Base-by-base conservation (phyloP, 2,888 invertebrate species). In the Megalurothrips usitatus region DNA sequence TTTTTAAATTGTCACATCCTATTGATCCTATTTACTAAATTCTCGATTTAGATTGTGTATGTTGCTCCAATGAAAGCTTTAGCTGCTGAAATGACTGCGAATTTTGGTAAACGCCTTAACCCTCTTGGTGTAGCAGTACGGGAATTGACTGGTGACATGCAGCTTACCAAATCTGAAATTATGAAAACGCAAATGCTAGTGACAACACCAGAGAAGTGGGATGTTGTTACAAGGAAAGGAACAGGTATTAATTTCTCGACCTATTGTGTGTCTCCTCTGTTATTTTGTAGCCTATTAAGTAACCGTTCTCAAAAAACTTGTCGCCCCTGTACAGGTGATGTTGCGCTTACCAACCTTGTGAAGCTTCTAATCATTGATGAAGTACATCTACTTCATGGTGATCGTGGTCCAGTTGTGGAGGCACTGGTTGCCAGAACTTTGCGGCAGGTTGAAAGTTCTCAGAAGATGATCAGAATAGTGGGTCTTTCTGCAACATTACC, bases 31-130 rank as follows among this genome's bases (percentile, higher is more conserved):
- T 63, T 82, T 26, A 34, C n/a, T 80, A 81, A 8, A 80, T 48
- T 78, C 9, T 81, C 79, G 79, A 83, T 88, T 28, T 86, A 96
- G 93, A 97, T 99, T 84, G 94, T 99, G 80, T 99, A 99, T 88
- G 95, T 99, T 84, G 99, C 99, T 0, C 99, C 99, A 1, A 99
- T 99, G 99, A 99, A 99, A 89, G 99, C 99, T 0, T 88, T 99
- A 75, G 99, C 99, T 0, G 94, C 98, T 0, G 99, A 99, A 90
- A 99, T 99, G 98, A 97, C 98, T 0, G 91, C 92, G 0, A 99
- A 95, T 87, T 99, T 99, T 87, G 92, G 94, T 8, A 93, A 92
- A 84, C 91, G 96, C 80, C 89, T 99, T 0, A 87, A 87, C 81
- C 88, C 88, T 0, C 88, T 94, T 0, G 97, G 97, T 10, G 92